phyloP scores from a whole-genome alignment of 2,113 vertebrate genomes.

The human (Homo sapiens) region DNA sequence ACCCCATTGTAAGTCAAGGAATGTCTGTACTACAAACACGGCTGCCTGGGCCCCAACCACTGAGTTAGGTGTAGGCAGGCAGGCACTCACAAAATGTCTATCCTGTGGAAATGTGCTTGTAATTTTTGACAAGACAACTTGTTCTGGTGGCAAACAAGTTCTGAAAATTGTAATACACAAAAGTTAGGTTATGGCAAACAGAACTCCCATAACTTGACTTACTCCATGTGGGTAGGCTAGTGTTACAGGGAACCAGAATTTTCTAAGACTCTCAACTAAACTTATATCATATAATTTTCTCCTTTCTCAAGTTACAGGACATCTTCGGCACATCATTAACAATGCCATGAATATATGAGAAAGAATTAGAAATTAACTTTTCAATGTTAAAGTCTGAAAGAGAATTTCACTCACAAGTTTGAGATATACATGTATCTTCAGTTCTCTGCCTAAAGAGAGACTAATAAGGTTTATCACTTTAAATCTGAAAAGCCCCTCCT shows the following conservation, averaged over 20 bases:
- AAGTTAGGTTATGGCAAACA: neutral
- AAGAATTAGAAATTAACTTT: constrained; percentile 5
- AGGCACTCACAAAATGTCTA: constrained; percentile 1
- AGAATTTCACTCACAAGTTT: neutral
- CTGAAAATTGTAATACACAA: neutral
- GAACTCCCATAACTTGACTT: neutral
- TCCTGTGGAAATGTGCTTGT: neutral
- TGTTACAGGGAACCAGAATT: neutral
- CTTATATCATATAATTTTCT: neutral
- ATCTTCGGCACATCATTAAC: neutral
- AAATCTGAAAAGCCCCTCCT: neutral
- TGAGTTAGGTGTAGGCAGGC: neutral
- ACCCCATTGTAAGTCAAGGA: neutral
- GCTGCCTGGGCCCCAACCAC: neutral
- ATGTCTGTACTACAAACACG: neutral
- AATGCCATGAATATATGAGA: neutral
- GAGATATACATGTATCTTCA: neutral
- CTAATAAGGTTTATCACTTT: neutral
- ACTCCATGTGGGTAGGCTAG: neutral
- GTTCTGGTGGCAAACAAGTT: constrained; percentile 36
- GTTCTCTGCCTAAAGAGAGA: neutral
- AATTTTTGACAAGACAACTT: neutral
- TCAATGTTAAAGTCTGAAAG: constrained; percentile 9
- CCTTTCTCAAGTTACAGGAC: neutral
- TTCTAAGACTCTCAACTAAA: neutral